Conservation (phyloP, 92 coral and sea anemone species). For the Palythoa caribaeorum region DNA sequence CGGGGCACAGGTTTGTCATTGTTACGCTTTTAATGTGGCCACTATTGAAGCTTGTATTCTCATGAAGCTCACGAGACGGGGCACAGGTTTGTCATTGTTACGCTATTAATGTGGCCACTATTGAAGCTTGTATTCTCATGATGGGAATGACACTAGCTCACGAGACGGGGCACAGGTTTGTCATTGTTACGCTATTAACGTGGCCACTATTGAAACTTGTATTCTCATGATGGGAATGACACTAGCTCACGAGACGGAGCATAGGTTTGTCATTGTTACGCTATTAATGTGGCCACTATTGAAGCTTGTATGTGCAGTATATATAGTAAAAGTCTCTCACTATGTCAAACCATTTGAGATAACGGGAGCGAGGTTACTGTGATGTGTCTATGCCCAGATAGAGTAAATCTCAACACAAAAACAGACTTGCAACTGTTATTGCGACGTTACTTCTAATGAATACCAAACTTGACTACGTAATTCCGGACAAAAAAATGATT, state of each 20-base stretch:
- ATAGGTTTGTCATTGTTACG: conserved; percentile 63
- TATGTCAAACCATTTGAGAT: too few species aligned
- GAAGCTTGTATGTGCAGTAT: background rate
- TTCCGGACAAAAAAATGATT: too few species aligned
- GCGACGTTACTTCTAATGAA: too few species aligned
- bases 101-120: background rate
- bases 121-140: background rate
- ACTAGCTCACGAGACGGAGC: conserved; percentile 94
- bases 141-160: conserved; percentile 98
- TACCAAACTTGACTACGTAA: too few species aligned
- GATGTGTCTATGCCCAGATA: too few species aligned
- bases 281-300: background rate
- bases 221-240: conserved; percentile 53
- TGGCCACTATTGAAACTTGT: background rate
- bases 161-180: conserved; percentile 90
- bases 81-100: conserved; percentile 70
- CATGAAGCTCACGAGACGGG: conserved; percentile 87
- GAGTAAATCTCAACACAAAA: too few species aligned
- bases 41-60: background rate
- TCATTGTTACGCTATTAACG: background rate
- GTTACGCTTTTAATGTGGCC: background rate
- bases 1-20: conserved; percentile 83
- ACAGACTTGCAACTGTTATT: too few species aligned
- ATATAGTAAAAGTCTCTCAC: background rate
- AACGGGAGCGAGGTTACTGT: too few species aligned